Evolutionary conservation across 2,888 invertebrate species (phyloP), one percentile per base, ranked within the genome.

Genomic region (Notocelia uddmanniana): DNA sequence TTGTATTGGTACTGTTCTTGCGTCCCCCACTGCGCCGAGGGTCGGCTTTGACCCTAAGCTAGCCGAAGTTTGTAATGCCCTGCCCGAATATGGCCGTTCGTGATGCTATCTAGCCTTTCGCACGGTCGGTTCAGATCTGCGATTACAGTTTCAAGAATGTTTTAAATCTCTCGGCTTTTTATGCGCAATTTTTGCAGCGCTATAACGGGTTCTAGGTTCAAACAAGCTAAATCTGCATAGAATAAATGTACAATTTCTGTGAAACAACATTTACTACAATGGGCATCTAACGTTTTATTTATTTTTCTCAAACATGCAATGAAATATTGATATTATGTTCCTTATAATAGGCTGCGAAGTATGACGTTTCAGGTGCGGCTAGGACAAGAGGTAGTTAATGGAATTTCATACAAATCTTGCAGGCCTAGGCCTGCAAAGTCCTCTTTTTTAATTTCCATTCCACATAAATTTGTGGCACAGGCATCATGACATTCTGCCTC

Each of bases 61-160:
- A 76, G 78, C 81, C 82, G 82, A 82, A 83, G 84, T 80, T 80
- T 74, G 82, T 81, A 83, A 84, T 82, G 81, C 80, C 79, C 80
- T 76, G 78, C 75, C 85, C 88, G 85, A 88, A 88, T 89, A 89
- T 85, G 88, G 89, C 80, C 84, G 79, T 78, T 79, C 75, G 80
- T 81, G 89, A 89, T 89, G 79, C 79, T 88, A 89, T 89, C 89
- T 82, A 70, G 75, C 77, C 81, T 83, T 89, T 89, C 89, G 85
- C 89, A 89, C 89, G 89, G 84, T 86, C 80, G 78, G 75, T 79
- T 76, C 76, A 75, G 80, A 81, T 83, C 83, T 82, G 81, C 80
- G 75, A 78, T 76, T 76, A 79, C 80, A 79, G 83, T 74, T 82
- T 80, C 77, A 80, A 78, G 76, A 76, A 77, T 76, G 79, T 80